Conservation (phyloP, 2,888 invertebrate species). For the Lamproptera curius region DNA sequence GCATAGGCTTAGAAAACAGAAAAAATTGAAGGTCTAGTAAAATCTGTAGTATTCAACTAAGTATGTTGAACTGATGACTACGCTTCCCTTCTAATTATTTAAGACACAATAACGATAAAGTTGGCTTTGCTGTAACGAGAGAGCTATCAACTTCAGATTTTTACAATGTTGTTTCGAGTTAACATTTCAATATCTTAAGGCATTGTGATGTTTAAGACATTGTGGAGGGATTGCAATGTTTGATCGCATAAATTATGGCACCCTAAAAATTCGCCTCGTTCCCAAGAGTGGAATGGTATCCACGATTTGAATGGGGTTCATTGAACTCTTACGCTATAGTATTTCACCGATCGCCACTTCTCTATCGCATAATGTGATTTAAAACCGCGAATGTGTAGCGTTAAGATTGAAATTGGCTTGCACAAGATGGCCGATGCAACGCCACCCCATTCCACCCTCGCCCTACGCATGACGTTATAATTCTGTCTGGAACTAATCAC, state of each 20-base stretch:
- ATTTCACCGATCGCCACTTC: conserved; percentile 32
- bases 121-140: too few species aligned
- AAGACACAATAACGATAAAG: too few species aligned
- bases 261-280: conserved; percentile 10
- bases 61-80: too few species aligned
- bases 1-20: too few species aligned
- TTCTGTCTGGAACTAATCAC: conserved; percentile 62
- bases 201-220: conserved; percentile 19
- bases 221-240: background rate
- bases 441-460: conserved; percentile 46
- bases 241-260: conserved; percentile 9
- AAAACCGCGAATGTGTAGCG: background rate
- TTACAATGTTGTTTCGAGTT: too few species aligned
- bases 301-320: conserved; percentile 33
- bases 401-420: conserved; percentile 27
- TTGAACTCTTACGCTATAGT: conserved; percentile 35
- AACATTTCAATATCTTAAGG: too few species aligned
- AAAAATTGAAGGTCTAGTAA: too few species aligned
- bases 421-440: conserved; percentile 11
- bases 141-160: too few species aligned
- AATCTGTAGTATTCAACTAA: too few species aligned
- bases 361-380: background rate
- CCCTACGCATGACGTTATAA: conserved; percentile 46
- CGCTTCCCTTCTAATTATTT: too few species aligned
- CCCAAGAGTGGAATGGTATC: conserved; percentile 18